Evolutionary conservation across 2,888 invertebrate species (phyloP).

Genomic region (Diarsia dahlii): DNA sequence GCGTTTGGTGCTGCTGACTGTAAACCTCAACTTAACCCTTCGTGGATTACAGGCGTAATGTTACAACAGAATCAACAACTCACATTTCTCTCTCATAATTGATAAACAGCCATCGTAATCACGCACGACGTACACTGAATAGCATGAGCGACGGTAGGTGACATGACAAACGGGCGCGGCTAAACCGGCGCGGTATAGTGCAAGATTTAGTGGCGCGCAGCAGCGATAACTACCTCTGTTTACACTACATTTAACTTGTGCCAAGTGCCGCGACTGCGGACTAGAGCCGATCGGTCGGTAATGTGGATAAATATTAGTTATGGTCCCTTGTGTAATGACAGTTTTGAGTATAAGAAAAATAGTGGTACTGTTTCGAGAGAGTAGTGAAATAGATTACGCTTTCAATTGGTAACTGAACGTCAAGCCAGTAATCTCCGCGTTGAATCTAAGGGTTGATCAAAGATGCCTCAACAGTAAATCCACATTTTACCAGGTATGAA

Average conservation of each 20-base stretch:
- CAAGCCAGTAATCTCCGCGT: neutral
- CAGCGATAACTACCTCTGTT: conserved; percentile 88
- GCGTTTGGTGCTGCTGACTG: no score
- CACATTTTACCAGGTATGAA: neutral
- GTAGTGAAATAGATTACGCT: conserved; percentile 1
- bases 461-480: neutral
- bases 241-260: conserved; percentile 89
- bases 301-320: conserved; percentile 73
- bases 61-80: neutral
- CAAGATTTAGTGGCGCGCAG: conserved; percentile 84
- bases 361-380: neutral
- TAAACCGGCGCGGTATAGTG: conserved; percentile 70
- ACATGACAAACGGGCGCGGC: conserved; percentile 81
- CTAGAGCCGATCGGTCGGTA: conserved; percentile 72
- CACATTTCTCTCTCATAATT: conserved; percentile 48
- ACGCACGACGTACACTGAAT: conserved; percentile 70
- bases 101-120: conserved; percentile 74
- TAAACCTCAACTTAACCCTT: no score
- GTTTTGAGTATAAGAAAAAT: conserved; percentile 38
- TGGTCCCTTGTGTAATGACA: conserved; percentile 66
- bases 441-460: neutral
- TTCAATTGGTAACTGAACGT: neutral
- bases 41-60: neutral
- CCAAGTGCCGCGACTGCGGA: conserved; percentile 79
- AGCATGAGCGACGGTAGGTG: conserved; percentile 78